A percentile compares a stretch with the other conserved stretches of the same genome.
Conservation (phyloP, 2,888 invertebrate genomes). For the Drosophila kambysellisi region DNA sequence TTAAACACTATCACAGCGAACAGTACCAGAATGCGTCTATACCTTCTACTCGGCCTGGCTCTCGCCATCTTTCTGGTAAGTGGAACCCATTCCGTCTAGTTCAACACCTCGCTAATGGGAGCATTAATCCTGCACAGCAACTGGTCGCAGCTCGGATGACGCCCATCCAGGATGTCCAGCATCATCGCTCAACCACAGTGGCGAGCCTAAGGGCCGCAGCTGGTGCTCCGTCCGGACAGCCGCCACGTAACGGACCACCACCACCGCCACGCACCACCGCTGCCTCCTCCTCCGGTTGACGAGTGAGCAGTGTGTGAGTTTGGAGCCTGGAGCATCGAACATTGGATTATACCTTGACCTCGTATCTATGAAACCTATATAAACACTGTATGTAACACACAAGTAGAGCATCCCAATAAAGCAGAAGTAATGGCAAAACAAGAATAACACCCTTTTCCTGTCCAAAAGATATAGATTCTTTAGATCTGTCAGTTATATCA, state of each 20-base stretch:
- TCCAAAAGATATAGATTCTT: not conserved
- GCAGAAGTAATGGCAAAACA: constrained; percentile 11
- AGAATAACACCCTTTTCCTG: not conserved
- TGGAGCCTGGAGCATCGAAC: not conserved
- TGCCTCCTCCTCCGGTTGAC: constrained; percentile 31
- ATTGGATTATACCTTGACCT: not conserved
- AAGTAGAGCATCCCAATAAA: constrained; percentile 33
- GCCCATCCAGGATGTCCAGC: constrained; percentile 10
- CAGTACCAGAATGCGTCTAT: constrained; percentile 56
- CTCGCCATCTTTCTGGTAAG: constrained; percentile 62
- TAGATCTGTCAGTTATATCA: not conserved
- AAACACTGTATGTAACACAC: constrained; percentile 14
- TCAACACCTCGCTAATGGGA: not conserved
- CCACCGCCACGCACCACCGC: constrained; percentile 48
- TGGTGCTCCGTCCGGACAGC: constrained; percentile 35
- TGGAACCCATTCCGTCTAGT: not conserved
- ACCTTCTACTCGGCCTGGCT: constrained; percentile 45
- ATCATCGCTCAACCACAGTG: constrained; percentile 26
- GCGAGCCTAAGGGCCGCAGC: constrained; percentile 28
- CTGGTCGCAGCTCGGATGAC: constrained; percentile 12
- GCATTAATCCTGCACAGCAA: constrained; percentile 25
- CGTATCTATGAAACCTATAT: not conserved
- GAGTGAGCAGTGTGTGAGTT: not conserved
- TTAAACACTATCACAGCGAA: constrained; percentile 24
- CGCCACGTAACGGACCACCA: constrained; percentile 30